Base-by-base conservation (phyloP, 1,140 invertebrate genomes). In the Caenorhabditis remanei region DNA sequence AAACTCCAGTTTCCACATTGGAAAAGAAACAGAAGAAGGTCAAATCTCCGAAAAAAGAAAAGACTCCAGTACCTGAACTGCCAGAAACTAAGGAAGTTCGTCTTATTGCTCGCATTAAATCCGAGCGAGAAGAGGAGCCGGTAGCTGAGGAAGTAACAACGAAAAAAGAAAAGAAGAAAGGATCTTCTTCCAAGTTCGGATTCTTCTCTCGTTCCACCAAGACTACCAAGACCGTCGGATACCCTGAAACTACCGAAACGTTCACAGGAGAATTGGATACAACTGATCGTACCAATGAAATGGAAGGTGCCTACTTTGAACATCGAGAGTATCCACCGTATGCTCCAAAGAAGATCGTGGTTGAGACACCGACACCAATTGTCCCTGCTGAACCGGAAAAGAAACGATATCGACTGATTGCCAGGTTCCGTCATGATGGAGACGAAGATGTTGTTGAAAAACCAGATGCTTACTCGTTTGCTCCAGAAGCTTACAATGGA, bases 371-470 rank as follows among this genome's bases (percentile, higher is more conserved):
- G 19, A 32, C 32, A 11, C 43, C 13, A 41, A n/a, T 1, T 43
- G 19, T 16, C 21, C n/a, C 21, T 9, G 24, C 83, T n/a, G 83
- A 84, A 43, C n/a, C 56, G 19, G 83, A 84, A n/a, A 61, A 24
- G 14, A 84, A 21, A 46, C 24, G 9, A 19, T 40, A 46, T 56
- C 67, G 67, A 5, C 43, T 61, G 21, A 67, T 88, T 55, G 88
- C 75, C 43, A 8, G 71, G 32, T 65, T 86, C 56, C 7, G 79
- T 4, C 89, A 91, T 71, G 91, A 88, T 63, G 85, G 90, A n/a
- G 87, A 88, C 24, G 89, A 90, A 85, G 89, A 91, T 41, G 85
- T 87, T 6, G 89, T 90, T 82, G 90, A 91, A 46, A 63, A 79
- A 46, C 71, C 82, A 61, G 79, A 89, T 75, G 41, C 83, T 19